Evolutionary conservation across 2,888 invertebrate genomes (phyloP).

Genomic region (Dyspetes luteomarginatus): DNA sequence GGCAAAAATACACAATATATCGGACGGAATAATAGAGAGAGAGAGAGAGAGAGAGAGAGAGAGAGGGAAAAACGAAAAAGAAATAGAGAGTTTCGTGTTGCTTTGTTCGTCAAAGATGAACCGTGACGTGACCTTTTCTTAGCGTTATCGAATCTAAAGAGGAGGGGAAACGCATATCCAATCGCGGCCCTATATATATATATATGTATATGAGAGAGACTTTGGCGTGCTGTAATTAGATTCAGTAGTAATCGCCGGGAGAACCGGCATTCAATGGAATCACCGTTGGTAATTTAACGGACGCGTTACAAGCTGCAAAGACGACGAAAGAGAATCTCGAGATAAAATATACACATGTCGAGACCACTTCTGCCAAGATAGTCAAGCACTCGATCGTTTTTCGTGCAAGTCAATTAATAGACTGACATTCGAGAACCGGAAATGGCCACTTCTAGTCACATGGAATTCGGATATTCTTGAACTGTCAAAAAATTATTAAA

Average conservation of each 20-base stretch:
- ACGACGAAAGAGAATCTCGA: background rate
- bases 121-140: constrained; percentile 39
- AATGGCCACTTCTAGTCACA: background rate
- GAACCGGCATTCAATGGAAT: constrained; percentile 61
- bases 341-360: constrained; percentile 25
- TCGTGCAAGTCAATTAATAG: background rate
- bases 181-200: constrained; percentile 11
- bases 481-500: too few relatives aligned
- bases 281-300: constrained; percentile 55
- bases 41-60: constrained; percentile 18
- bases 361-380: background rate
- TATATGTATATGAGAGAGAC: background rate
- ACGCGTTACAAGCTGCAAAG: constrained; percentile 41
- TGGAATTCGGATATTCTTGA: background rate
- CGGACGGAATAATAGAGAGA: background rate
- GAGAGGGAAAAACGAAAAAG: background rate
- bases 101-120: constrained; percentile 45
- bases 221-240: constrained; percentile 59
- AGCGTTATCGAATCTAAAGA: constrained; percentile 42
- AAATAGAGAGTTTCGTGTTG: constrained; percentile 24
- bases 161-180: constrained; percentile 38
- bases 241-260: constrained; percentile 56
- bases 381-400: constrained; percentile 1
- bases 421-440: background rate
- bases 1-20: constrained; percentile 2